Evolutionary conservation across 2,797 vertebrate genomes (phyloP).

Genomic region (Cottoperca gobio): DNA sequence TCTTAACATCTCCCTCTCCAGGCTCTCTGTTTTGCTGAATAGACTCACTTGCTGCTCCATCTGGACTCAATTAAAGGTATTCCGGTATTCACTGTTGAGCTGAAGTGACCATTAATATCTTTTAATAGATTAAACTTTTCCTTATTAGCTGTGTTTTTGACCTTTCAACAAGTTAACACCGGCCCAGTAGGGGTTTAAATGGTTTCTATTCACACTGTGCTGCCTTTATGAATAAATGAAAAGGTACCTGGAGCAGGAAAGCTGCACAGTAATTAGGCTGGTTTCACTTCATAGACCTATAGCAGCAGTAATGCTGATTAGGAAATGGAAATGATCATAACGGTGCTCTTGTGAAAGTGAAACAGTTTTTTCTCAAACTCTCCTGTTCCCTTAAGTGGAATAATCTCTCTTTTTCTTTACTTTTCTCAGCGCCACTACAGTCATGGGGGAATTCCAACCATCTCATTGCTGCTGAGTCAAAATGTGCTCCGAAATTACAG

Average conservation of each 20-base stretch:
- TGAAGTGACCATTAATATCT: conserved; percentile 72
- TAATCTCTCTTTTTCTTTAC: conserved; percentile 8
- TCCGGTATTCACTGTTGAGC: conserved; percentile 39
- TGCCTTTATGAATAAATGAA: conserved; percentile 82
- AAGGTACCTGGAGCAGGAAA: conserved; percentile 54
- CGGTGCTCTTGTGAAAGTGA: conserved; percentile 29
- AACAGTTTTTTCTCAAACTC: conserved; percentile 29
- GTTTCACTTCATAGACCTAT: conserved; percentile 49
- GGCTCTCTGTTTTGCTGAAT: conserved; percentile 17
- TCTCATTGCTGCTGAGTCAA: conserved; percentile 58
- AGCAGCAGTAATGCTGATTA: conserved; percentile 40
- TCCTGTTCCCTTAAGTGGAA: conserved; percentile 26
- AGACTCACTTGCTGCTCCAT: conserved; percentile 36
- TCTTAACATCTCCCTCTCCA: conserved; percentile 5
- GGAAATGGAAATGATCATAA: conserved; percentile 24
- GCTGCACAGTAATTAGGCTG: conserved; percentile 51
- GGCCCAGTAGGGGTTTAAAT: conserved; percentile 54
- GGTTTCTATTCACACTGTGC: conserved; percentile 54
- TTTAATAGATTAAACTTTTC: conserved; percentile 71
- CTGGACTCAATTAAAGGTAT: conserved; percentile 63
- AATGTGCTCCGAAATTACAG: conserved; percentile 43
- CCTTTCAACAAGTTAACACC: conserved; percentile 73
- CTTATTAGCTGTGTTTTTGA: conserved; percentile 74
- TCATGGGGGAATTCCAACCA: conserved; percentile 63
- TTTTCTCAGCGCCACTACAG: conserved; percentile 32